Evolutionary conservation across 2,113 vertebrate genomes (phyloP), one percentile per base, ranked within the genome.

Genomic region (Prunella himalayana): DNA sequence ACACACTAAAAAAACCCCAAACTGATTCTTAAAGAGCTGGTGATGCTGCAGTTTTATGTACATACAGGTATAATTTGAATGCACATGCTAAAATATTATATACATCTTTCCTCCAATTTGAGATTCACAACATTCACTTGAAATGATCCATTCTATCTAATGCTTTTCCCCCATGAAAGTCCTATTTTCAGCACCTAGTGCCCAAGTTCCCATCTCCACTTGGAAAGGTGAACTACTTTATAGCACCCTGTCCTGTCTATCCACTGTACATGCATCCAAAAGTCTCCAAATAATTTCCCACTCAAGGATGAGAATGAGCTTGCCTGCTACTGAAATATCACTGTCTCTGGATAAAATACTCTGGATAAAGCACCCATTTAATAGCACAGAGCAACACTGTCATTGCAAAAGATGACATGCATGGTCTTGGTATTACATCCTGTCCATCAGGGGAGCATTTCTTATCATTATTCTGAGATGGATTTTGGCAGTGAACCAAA

Each of bases 1-100:
- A 20, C 25, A 64, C 18, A 64, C 24, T 28, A n/a, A 78, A 81
- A 44, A 12, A 0, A 0, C 0, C 1, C 13, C 7, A 65, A 65
- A 65, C 10, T 11, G 11, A 35, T 82, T 68, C 86, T 79, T 33
- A 19, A 47, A 45, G 81, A 89, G 39, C 15, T 91, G 49, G 11
- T 11, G 23, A 72, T 56, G 45, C 24, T 81, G 50, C 45, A 56
- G 37, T 53, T 13, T 4, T 71, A 35, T 50, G 28, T 57, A 23
- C 30, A 28, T 33, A 59, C 25, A 59, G 8, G 11, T 10, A 13
- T 53, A 49, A 84, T 21, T 23, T 59, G 60, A 81, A 84, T 44
- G 39, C 22, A 59, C 35, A 68, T 59, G 53, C 49, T 59, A 75
- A 82, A 35, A 39, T 9, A 8, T 54, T 21, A 27, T 28, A 21